Percentiles rank a stretch among this genome's conserved stretches.
Evolutionary conservation across 35 echinoderm and acorn worm species (phyloP).

Genomic region (Lytechinus pictus): DNA sequence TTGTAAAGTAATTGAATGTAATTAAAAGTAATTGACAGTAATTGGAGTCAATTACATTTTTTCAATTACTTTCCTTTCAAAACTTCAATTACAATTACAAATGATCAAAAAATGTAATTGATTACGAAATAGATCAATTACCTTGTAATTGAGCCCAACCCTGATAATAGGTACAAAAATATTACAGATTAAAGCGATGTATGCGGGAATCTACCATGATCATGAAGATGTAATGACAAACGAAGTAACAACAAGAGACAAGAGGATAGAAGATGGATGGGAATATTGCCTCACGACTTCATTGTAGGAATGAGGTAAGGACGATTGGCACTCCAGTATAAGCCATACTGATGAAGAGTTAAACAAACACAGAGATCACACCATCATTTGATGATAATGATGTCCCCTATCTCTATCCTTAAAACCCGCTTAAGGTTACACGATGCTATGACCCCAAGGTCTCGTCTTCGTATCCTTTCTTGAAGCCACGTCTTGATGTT

Average conservation of each 20-base stretch:
- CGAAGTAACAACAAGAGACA: not conserved
- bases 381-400: not conserved
- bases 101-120: too few species aligned
- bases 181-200: too few species aligned
- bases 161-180: too few species aligned
- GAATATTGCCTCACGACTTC: not conserved
- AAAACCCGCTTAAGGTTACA: not conserved
- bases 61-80: too few species aligned
- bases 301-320: not conserved
- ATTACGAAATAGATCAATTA: too few species aligned
- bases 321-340: not conserved
- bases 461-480: not conserved
- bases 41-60: too few species aligned
- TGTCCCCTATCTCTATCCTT: not conserved
- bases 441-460: not conserved
- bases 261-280: not conserved
- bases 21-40: too few species aligned
- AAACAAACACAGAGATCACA: not conserved
- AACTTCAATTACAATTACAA: too few species aligned
- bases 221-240: not conserved
- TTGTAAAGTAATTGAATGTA: too few species aligned
- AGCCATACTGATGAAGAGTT: not conserved
- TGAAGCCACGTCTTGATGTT: not conserved
- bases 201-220: too few species aligned
- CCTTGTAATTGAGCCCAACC: too few species aligned